Evolutionary conservation across 2,797 vertebrate genomes (phyloP).

Genomic region (Uromys caudimaculatus): DNA sequence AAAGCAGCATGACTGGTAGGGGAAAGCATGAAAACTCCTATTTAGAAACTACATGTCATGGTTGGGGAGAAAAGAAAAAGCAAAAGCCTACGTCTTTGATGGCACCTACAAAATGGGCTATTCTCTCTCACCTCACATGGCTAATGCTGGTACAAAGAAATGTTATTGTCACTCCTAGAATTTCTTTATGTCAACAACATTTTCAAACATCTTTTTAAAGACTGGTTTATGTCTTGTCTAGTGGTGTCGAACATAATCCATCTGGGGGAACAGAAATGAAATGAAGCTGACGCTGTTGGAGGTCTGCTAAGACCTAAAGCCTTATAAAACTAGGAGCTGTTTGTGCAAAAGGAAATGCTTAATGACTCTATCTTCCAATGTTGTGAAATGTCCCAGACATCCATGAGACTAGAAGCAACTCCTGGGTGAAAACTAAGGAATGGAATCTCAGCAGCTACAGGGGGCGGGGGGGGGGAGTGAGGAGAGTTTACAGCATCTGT

Average conservation of each 20-base stretch:
- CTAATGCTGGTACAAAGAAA: not conserved
- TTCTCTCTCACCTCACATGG: not conserved
- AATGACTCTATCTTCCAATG: conserved; percentile 60
- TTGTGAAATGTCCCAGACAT: conserved; percentile 51
- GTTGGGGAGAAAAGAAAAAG: not conserved
- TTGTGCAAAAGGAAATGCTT: conserved; percentile 61
- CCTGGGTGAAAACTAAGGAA: not conserved
- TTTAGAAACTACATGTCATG: not conserved
- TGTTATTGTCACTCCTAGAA: not conserved
- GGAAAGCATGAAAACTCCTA: not conserved
- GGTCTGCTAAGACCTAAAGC: conserved; percentile 42
- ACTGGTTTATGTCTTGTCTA: conserved; percentile 34
- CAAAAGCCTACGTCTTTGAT: not conserved
- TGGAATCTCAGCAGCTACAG: not conserved
- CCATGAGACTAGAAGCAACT: not conserved
- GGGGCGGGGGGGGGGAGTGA: not conserved
- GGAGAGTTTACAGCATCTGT: not conserved
- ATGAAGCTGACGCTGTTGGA: conserved; percentile 38
- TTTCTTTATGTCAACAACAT: conserved; percentile 46
- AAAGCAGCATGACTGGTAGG: not conserved
- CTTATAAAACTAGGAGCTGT: conserved; percentile 63
- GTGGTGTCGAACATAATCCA: conserved; percentile 16
- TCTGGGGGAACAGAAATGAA: conserved; percentile 8
- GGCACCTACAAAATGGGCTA: not conserved
- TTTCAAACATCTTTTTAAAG: not conserved